Evolutionary conservation across 2,113 vertebrate genomes (phyloP), one percentile per base, ranked within the genome.

Genomic region (Nibea albiflora): DNA sequence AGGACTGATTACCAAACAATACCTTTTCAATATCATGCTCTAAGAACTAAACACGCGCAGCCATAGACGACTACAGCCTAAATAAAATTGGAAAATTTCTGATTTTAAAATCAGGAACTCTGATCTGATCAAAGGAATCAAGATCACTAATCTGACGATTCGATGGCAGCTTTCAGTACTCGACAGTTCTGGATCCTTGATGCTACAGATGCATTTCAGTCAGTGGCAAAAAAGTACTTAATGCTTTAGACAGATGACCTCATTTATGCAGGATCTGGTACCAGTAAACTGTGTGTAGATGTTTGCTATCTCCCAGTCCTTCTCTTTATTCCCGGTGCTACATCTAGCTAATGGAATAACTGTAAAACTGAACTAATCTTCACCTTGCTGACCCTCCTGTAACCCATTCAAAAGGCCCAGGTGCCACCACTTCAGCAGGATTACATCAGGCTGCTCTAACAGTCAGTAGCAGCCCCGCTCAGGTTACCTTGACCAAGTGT

Each of bases 401-500:
- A 62, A 77, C 61, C 79, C 31, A 35, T 63, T 78, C 22, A 52
- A 63, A 67, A 42, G 73, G 64, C 63, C 56, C 62, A 54, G 52
- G 67, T 87, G 83, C 83, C 88, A 79, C 74, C 82, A 26, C 72
- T 67, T 76, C 61, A 50, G 26, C 71, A 57, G 31, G 50, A 73
- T 88, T 92, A 91, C 87, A 89, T 93, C 88, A 87, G 84, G 62
- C 65, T 68, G 72, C 80, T 84, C 65, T 69, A 75, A 50, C 85
- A 69, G 71, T 78, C 80, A 9, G 63, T 74, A 73, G 78, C 86
- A 79, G 75, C 73, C 35, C 73, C 62, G 84, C 90, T 94, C 92
- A 73, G 87, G 81, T 94, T 94, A 92, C 90, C 76, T 76, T 49
- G 0, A 63, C 88, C 84, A 66, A 85, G 79, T 60, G 78, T 84